These are phyloP conservation scores for Rhinophrynus dorsalis DNA, from an alignment of 2,797 vertebrate genomes.

Conservation along the genomic window DNA sequence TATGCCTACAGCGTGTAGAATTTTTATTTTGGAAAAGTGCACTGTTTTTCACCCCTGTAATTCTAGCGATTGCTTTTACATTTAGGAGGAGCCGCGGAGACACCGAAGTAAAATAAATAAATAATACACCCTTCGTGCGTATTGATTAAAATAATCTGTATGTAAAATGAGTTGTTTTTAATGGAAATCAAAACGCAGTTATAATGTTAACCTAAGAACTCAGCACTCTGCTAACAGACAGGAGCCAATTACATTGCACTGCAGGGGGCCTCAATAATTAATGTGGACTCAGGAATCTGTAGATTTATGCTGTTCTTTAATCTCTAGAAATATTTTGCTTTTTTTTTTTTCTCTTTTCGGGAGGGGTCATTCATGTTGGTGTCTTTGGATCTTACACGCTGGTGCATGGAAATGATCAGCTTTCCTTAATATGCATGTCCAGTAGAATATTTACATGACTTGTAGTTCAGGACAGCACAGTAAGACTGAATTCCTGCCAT, in stretches of 20 bases:
- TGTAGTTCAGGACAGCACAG: too few species aligned
- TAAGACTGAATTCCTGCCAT: too few species aligned
- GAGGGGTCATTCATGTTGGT: too few species aligned
- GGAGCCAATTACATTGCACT: slow-evolving; percentile 56
- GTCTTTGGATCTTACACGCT: too few species aligned
- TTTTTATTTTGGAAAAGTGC: too few species aligned
- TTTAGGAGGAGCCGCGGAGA: slow-evolving; percentile 6
- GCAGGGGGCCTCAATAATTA: slow-evolving; percentile 54
- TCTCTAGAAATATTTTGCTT: too few species aligned
- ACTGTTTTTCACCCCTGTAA: too few species aligned
- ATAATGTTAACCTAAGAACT: slow-evolving; percentile 29
- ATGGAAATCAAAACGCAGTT: slow-evolving; percentile 17
- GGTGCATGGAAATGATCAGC: too few species aligned
- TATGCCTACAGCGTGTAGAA: too few species aligned
- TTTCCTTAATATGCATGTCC: too few species aligned
- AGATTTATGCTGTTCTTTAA: slow-evolving; percentile 41
- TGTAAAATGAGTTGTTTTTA: not conserved
- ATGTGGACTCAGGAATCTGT: slow-evolving; percentile 21
- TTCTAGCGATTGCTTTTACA: too few species aligned
- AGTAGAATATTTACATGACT: too few species aligned
- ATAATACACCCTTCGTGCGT: not conserved
- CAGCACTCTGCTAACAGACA: slow-evolving; percentile 22
- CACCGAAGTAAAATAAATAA: slow-evolving; percentile 6
- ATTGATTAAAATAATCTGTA: slow-evolving; percentile 44
- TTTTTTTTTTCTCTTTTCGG: slow-evolving; percentile 2